A percentile compares a stretch with the other conserved stretches of the same genome.
Evolutionary conservation across 2,888 invertebrate genomes (phyloP).

Genomic region (Melikaiella ostensackeni): DNA sequence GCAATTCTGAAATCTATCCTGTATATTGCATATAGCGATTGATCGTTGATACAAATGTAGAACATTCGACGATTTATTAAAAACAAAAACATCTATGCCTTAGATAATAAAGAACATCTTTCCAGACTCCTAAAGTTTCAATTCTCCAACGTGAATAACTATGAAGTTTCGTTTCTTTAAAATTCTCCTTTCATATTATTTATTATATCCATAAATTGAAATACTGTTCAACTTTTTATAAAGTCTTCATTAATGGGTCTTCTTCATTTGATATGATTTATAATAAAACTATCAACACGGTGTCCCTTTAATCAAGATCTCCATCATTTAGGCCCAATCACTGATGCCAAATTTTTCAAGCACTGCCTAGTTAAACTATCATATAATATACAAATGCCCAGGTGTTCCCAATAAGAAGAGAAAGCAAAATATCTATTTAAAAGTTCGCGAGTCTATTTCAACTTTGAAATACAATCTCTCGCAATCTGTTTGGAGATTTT

Average conservation of each 20-base stretch:
- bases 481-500: constrained; percentile 8
- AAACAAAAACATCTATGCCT: constrained; percentile 36
- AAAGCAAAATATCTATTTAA: constrained; percentile 19
- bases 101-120: constrained; percentile 12
- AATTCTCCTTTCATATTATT: constrained; percentile 18
- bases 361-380: neutral
- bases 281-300: constrained; percentile 29
- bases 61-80: constrained; percentile 27
- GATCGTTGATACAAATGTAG: constrained; percentile 16
- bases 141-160: constrained; percentile 29
- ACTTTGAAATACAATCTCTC: constrained; percentile 8
- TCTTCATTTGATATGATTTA: constrained; percentile 26
- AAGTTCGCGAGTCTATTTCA: constrained; percentile 34
- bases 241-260: constrained; percentile 36
- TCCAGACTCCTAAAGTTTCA: constrained; percentile 22
- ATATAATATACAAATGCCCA: constrained; percentile 33
- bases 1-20: neutral
- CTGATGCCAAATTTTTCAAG: constrained; percentile 3
- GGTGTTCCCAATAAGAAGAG: constrained; percentile 25
- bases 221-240: constrained; percentile 35
- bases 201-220: constrained; percentile 17
- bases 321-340: constrained; percentile 14
- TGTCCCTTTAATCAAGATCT: constrained; percentile 16
- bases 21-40: constrained; percentile 13
- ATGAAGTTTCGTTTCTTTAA: constrained; percentile 16